Percentiles rank a stretch among this genome's conserved stretches.
phyloP scores from a whole-genome alignment of 2,797 vertebrate genomes.

The Corythornis leucogaster region DNA sequence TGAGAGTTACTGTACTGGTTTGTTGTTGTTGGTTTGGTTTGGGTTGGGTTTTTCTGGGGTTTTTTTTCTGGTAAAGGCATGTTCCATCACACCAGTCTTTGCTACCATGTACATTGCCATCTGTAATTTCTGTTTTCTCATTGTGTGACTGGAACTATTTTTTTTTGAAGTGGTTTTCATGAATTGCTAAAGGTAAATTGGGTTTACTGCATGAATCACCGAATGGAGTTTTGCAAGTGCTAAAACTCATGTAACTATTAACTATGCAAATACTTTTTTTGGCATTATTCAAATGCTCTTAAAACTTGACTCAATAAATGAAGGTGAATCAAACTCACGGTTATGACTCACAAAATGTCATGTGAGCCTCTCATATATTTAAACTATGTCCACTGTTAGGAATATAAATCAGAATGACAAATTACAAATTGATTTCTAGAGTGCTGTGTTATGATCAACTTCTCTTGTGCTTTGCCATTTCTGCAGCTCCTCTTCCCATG shows the following conservation, averaged over 20 bases:
- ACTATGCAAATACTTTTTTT: background rate
- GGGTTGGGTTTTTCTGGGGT: no score
- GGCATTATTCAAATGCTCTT: background rate
- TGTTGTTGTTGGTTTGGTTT: no score
- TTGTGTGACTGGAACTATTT: background rate
- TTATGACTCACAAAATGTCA: background rate
- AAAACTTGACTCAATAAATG: background rate
- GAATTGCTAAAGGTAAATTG: background rate
- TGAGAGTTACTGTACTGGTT: background rate
- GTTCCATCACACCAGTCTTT: background rate
- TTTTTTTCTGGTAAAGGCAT: background rate
- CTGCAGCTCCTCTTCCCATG: rapidly evolving
- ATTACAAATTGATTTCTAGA: background rate
- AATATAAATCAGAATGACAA: background rate
- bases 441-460: background rate
- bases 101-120: background rate
- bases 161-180: background rate
- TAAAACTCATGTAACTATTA: background rate
- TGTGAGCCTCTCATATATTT: background rate
- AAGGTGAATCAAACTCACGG: background rate
- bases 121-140: background rate
- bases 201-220: background rate
- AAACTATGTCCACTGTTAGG: background rate
- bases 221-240: background rate
- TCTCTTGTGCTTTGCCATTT: background rate